Percentiles rank a stretch among this genome's conserved stretches.
Evolutionary conservation across 2,888 invertebrate genomes (phyloP).

Genomic region (Rotaria sp.): DNA sequence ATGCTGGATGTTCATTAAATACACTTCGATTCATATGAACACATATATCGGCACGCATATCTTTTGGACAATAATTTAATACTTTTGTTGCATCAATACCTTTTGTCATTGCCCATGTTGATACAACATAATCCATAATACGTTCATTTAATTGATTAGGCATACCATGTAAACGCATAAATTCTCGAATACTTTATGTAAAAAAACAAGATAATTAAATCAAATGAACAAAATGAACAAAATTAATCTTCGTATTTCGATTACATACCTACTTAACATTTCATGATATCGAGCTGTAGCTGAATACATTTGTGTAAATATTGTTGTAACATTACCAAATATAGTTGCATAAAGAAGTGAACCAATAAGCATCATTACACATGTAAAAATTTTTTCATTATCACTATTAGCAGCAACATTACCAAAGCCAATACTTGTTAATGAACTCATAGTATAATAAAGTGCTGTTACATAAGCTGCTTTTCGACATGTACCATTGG

Average conservation of each 20-base stretch:
- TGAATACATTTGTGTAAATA: slow-evolving; percentile 97
- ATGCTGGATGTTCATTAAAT: slow-evolving; percentile 59
- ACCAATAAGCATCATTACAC: slow-evolving; percentile 88
- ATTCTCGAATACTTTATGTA: slow-evolving; percentile 78
- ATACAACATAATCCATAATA: slow-evolving; percentile 99
- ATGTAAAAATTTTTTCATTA: slow-evolving; percentile 86
- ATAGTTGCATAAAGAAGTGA: slow-evolving; percentile 96
- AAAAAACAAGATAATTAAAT: neutral
- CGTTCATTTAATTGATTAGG: slow-evolving; percentile 95
- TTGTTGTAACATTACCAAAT: slow-evolving; percentile 98
- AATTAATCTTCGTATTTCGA: too few relatives aligned
- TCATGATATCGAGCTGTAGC: slow-evolving; percentile 98
- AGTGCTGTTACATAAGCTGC: slow-evolving; percentile 75
- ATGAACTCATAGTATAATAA: slow-evolving; percentile 88
- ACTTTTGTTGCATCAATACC: slow-evolving; percentile 98
- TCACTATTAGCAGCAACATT: slow-evolving; percentile 92
- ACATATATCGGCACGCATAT: slow-evolving; percentile 99
- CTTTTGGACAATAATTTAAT: slow-evolving; percentile 67
- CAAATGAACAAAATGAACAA: neutral
- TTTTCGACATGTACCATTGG: slow-evolving; percentile 36
- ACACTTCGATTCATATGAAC: slow-evolving; percentile 98
- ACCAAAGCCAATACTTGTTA: slow-evolving; percentile 92
- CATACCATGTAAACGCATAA: slow-evolving; percentile 99
- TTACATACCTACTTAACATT: slow-evolving; percentile 71
- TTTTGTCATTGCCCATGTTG: slow-evolving; percentile 99